phyloP scores from a whole-genome alignment of 2,113 vertebrate species.

The Erythrocercus mccallii region DNA sequence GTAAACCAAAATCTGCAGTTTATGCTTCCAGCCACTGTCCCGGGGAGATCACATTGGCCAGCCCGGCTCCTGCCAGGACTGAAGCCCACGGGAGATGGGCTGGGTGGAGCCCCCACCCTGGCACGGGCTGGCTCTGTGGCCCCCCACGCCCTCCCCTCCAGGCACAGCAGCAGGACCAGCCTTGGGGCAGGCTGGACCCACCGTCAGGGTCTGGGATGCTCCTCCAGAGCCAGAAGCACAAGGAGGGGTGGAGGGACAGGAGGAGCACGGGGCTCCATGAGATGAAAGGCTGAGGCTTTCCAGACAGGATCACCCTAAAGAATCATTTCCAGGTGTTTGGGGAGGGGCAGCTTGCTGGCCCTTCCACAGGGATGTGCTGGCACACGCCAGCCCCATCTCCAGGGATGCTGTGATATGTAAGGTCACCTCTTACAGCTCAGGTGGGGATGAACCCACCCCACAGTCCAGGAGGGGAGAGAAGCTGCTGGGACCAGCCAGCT shows the following conservation, averaged over 20 bases:
- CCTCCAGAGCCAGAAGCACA: background rate
- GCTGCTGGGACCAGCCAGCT: background rate
- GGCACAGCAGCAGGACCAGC: background rate
- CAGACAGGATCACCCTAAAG: background rate
- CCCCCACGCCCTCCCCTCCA: background rate
- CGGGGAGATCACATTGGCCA: accelerated
- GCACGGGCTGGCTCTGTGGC: background rate
- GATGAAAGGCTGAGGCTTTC: conserved; percentile 33
- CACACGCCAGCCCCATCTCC: background rate
- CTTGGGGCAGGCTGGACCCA: background rate
- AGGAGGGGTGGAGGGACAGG: background rate
- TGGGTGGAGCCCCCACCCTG: background rate
- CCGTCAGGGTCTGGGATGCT: background rate
- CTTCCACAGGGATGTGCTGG: background rate
- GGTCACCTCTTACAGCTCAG: background rate
- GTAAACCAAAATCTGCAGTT: conserved; percentile 50
- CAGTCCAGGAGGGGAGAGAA: background rate
- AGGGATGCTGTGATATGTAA: background rate
- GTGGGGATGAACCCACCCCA: background rate
- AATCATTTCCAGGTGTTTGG: background rate
- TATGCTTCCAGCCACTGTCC: background rate
- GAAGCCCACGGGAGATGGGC: background rate
- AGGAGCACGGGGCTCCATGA: background rate
- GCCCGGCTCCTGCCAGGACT: background rate
- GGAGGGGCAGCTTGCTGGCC: background rate